phyloP scores from a whole-genome alignment of 2,888 invertebrate genomes.

The Netelia inedita region DNA sequence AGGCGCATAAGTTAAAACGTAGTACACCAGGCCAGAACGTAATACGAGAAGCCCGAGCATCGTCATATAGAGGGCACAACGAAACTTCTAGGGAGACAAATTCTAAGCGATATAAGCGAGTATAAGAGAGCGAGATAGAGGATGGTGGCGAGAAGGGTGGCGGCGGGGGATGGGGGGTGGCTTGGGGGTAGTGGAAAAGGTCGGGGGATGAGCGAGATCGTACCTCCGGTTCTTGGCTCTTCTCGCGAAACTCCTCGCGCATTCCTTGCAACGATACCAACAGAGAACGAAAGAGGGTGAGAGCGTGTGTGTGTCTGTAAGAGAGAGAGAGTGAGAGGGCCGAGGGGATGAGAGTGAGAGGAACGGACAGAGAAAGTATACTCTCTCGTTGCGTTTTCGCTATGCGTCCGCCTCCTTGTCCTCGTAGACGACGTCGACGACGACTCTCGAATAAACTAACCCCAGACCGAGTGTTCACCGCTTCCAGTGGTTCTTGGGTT shows the following conservation, averaged over 20 bases:
- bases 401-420: slow-evolving; percentile 54
- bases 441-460: slow-evolving; percentile 64
- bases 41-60: slow-evolving; percentile 21
- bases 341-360: too few relatives aligned
- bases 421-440: slow-evolving; percentile 36
- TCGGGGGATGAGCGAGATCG: slow-evolving; percentile 38
- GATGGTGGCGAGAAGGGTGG: neutral
- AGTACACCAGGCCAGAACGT: slow-evolving; percentile 18
- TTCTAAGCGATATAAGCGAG: slow-evolving; percentile 49
- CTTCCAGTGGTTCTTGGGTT: slow-evolving; percentile 47
- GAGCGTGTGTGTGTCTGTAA: too few relatives aligned
- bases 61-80: slow-evolving; percentile 27
- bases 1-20: slow-evolving; percentile 48
- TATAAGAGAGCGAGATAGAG: slow-evolving; percentile 14
- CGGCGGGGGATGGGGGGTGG: neutral
- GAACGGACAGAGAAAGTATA: neutral
- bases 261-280: slow-evolving; percentile 28
- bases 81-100: slow-evolving; percentile 61
- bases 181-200: neutral
- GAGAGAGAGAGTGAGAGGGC: neutral
- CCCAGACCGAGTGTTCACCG: slow-evolving; percentile 54
- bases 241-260: slow-evolving; percentile 49
- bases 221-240: slow-evolving; percentile 56
- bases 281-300: neutral
- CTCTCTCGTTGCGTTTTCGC: slow-evolving; percentile 36